Base-by-base conservation (phyloP, 1,140 invertebrate species). In the Gonatopus flavifemur region DNA sequence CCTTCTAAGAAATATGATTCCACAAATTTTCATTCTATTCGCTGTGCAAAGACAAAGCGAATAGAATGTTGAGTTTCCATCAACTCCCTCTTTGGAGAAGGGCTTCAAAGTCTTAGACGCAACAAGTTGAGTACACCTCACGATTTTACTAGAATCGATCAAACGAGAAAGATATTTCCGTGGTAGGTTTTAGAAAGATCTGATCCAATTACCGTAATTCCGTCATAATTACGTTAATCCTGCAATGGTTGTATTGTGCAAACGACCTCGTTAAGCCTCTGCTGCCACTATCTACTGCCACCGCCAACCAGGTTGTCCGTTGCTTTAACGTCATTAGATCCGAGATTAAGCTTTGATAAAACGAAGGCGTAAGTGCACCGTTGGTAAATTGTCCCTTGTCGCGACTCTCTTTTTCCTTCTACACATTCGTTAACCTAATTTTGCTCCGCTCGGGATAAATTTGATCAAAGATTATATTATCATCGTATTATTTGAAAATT, bases 211-310 rank as follows among this genome's bases (percentile, higher is more conserved):
- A 44, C 49, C 20, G 19, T 24, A 12, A 28, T 45, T 22, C 15
- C 24, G 25, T 55, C 21, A 44, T 49, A 50, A 49, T 45, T 50
- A 47, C 49, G 53, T 56, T 64, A 40, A 49, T 53, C 56, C 52
- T 3, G 18, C 30, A 42, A 40, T 38, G 40, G 48, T 41, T 37
- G 38, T 53, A 38, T 31, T 33, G 12, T 21, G 8, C 32, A 40
- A 59, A 57, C 45, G 57, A 55, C 46, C 40, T 49, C 52, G 49
- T 57, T 52, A 62, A 62, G 21, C n/a, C n/a, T n/a, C n/a, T n/a
- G n/a, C n/a, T n/a, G n/a, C n/a, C n/a, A n/a, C n/a, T n/a, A n/a
- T n/a, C n/a, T n/a, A n/a, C n/a, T n/a, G n/a, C n/a, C n/a, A n/a
- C n/a, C 24, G 22, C 20, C 12, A 18, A 2, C 6, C 15, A 4